phyloP scores from a whole-genome alignment of 2,113 vertebrate species.

The Hystrix cristata region DNA sequence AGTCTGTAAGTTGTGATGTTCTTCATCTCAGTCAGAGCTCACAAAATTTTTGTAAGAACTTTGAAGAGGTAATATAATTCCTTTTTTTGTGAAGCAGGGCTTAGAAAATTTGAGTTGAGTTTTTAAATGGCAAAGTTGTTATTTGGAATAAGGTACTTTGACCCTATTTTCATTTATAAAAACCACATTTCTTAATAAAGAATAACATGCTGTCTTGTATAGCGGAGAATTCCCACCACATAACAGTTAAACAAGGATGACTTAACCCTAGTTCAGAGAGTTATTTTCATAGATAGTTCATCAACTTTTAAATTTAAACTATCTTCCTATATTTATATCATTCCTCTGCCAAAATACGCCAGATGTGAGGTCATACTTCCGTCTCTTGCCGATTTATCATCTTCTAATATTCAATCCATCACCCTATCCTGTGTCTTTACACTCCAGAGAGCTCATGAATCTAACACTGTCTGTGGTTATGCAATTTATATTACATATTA shows the following conservation, averaged over 20 bases:
- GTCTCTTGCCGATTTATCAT: not conserved
- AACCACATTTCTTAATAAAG: not conserved
- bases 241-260: not conserved
- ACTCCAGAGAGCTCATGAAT: not conserved
- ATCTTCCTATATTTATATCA: not conserved
- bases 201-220: not conserved
- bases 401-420: not conserved
- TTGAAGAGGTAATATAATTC: not conserved
- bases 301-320: not conserved
- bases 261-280: not conserved
- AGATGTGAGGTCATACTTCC: not conserved
- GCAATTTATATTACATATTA: not conserved
- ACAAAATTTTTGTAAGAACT: not conserved
- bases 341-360: not conserved
- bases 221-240: not conserved
- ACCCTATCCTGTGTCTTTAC: not conserved
- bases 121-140: not conserved
- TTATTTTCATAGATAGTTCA: not conserved
- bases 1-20: not conserved
- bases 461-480: not conserved
- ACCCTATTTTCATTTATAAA: not conserved
- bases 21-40: not conserved
- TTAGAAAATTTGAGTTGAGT: not conserved
- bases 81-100: not conserved
- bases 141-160: not conserved